These are phyloP conservation scores for Schlechtendalia chinensis DNA, from an alignment of 1,140 invertebrate genomes.

Conservation along the genomic window DNA sequence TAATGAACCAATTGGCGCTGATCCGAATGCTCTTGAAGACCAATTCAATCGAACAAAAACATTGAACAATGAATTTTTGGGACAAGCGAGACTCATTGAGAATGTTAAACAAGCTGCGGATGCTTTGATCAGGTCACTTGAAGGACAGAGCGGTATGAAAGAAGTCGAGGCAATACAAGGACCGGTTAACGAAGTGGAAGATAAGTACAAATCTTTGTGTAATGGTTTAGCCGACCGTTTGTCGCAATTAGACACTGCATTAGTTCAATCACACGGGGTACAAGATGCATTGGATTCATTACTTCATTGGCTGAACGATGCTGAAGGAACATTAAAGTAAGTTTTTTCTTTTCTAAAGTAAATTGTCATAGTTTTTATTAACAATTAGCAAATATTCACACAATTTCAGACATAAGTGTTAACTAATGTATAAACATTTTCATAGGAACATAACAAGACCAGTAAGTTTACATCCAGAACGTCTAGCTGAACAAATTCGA, in stretches of 20 bases:
- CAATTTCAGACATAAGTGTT: not conserved
- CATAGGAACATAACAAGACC: constrained; percentile 70
- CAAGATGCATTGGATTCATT: constrained; percentile 87
- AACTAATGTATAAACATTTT: constrained; percentile 48
- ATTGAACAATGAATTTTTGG: constrained; percentile 81
- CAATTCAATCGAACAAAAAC: constrained; percentile 81
- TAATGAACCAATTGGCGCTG: constrained; percentile 78
- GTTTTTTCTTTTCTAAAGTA: constrained; percentile 53
- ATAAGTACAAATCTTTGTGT: constrained; percentile 73
- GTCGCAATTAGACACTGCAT: constrained; percentile 78
- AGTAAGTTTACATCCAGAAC: constrained; percentile 82
- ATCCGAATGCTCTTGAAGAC: constrained; percentile 82
- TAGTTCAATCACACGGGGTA: constrained; percentile 91
- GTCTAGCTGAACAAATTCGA: constrained; percentile 83
- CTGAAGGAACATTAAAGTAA: constrained; percentile 79
- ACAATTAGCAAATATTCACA: not conserved
- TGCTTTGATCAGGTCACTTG: constrained; percentile 49
- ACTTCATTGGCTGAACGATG: constrained; percentile 78
- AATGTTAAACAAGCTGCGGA: constrained; percentile 63
- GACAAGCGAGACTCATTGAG: constrained; percentile 80
- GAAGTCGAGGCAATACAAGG: constrained; percentile 77
- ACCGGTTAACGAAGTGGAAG: constrained; percentile 73
- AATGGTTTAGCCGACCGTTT: constrained; percentile 75
- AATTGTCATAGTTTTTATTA: not conserved
- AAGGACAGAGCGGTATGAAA: constrained; percentile 69